A percentile compares a stretch with the other conserved stretches of the same genome.
These are phyloP conservation scores for Nesoenas mayeri DNA, from an alignment of 2,113 vertebrate species.

Conservation along the genomic window DNA sequence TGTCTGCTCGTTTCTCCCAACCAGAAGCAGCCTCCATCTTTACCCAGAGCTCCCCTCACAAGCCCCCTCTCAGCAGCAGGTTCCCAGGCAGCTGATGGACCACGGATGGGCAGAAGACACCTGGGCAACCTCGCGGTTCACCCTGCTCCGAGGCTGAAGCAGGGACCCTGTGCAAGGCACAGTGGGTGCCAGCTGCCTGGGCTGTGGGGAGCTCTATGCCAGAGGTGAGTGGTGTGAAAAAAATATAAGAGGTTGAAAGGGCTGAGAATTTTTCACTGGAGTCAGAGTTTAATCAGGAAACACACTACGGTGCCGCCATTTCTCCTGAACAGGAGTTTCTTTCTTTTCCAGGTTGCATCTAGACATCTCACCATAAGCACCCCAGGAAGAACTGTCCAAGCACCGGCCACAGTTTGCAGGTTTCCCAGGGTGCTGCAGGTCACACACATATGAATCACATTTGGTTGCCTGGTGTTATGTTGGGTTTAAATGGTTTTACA, in stretches of 20 bases:
- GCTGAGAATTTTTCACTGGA: not conserved
- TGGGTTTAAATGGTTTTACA: not conserved
- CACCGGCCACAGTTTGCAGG: fast-evolving
- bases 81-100: not conserved
- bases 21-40: not conserved
- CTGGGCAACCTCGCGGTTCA: not conserved
- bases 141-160: not conserved
- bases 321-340: not conserved
- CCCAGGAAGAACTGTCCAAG: not conserved
- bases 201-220: not conserved
- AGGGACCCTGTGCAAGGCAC: fast-evolving
- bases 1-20: not conserved
- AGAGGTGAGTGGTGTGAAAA: not conserved
- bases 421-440: not conserved
- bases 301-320: not conserved
- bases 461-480: not conserved
- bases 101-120: not conserved
- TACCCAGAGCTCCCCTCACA: not conserved
- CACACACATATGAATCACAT: not conserved
- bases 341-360: not conserved
- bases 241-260: not conserved
- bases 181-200: not conserved
- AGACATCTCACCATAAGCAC: fast-evolving
- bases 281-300: not conserved
- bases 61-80: not conserved